Conservation (phyloP, 2,113 vertebrate species). For the Pycnonotus jocosus region DNA sequence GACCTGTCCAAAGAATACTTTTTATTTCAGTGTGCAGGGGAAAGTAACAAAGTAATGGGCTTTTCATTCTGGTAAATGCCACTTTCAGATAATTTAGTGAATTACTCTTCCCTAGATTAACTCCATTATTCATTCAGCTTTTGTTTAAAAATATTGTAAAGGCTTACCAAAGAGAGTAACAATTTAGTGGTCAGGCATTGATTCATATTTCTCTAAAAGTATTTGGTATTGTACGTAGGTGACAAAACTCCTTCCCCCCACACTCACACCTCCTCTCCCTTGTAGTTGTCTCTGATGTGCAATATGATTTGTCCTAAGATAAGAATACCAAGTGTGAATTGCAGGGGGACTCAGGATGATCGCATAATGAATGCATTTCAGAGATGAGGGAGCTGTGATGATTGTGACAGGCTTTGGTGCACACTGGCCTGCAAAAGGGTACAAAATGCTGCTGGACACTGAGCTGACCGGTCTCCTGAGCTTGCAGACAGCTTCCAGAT, state of each 20-base stretch:
- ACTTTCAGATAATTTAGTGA: neutral
- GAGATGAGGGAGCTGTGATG: neutral
- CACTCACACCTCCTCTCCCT: neutral
- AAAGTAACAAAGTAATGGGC: neutral
- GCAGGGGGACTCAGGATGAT: neutral
- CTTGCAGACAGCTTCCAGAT: neutral
- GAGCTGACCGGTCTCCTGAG: fast-evolving
- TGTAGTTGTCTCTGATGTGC: neutral
- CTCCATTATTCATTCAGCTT: neutral
- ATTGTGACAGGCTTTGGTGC: neutral
- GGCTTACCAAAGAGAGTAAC: neutral
- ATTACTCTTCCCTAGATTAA: neutral
- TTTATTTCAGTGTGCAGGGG: neutral
- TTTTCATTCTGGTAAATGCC: neutral
- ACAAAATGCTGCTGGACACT: neutral
- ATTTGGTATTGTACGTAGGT: neutral
- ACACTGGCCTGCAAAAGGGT: neutral
- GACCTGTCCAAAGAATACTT: neutral
- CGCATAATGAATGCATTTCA: neutral
- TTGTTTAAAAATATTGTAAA: neutral
- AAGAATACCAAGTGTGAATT: neutral
- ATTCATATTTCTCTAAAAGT: neutral
- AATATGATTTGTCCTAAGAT: neutral
- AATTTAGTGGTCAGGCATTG: neutral
- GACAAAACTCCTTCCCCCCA: neutral